Evolutionary conservation across 2,888 invertebrate genomes (phyloP), one percentile per base, ranked within the genome.

Genomic region (Leptinotarsa peninsularis): DNA sequence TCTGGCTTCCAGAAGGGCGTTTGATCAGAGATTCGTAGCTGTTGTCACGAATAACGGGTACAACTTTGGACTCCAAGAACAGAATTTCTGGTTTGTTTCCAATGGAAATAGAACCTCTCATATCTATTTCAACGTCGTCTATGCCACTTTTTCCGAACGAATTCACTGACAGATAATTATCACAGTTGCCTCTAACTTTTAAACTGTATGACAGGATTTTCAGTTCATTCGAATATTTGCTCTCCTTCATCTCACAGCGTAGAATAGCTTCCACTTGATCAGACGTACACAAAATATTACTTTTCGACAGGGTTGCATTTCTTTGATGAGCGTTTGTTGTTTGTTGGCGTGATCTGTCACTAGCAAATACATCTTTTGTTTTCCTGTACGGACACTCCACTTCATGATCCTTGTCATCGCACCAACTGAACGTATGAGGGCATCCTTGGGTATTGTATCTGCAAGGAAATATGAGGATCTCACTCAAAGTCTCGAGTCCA

Each of bases 381-480:
- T 60, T 71, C 33, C 83, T 78, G 67, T 83, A 82, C 13, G 75
- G 75, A 75, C 86, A 86, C 23, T 76, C 79, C 4, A 76, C 66
- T 76, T 86, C 85, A 72, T 86, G 86, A 43, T 80, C 80, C 60
- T 78, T 79, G 23, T 81, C 83, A 60, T 78, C 78, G 74, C 83
- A 81, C 79, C 81, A 85, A 21, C 71, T 72, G 74, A 81, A 84
- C 14, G 77, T 82, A 74, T 79, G 78, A 23, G 74, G 70, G 70
- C 86, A 86, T 13, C 85, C 85, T 73, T 79, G 73, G 2, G 63
- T 66, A 17, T 76, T 74, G 69, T 77, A 80, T 52, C 83, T 79
- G 74, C 86, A 86, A 17, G 86, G 86, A 73, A 86, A 86, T 43
- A 80, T 74, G 18, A 84, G 56, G 66, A 83, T 76, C 71, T 81